phyloP scores from a whole-genome alignment of 2,888 invertebrate genomes.

The Venusia cambrica region DNA sequence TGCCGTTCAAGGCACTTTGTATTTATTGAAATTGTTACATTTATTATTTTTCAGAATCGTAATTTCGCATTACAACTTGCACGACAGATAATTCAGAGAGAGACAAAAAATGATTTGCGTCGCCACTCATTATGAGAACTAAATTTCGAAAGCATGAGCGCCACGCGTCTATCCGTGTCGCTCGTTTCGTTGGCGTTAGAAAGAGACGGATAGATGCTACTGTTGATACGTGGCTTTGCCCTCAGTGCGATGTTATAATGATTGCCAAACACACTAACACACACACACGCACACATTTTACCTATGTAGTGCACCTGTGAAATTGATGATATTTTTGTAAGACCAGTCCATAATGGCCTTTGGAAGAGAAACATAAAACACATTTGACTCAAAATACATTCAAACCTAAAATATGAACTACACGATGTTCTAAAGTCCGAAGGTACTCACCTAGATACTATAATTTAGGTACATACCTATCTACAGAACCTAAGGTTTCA shows the following conservation, averaged over 20 bases:
- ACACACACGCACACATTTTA: slow-evolving; percentile 66
- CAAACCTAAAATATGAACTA: too few species aligned
- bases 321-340: slow-evolving; percentile 35
- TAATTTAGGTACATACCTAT: too few species aligned
- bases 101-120: slow-evolving; percentile 20
- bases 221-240: slow-evolving; percentile 21
- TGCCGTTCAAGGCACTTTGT: too few species aligned
- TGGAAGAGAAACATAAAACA: slow-evolving; percentile 2
- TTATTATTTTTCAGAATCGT: too few species aligned
- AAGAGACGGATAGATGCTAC: slow-evolving; percentile 17
- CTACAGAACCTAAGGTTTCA: too few species aligned
- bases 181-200: slow-evolving; percentile 4
- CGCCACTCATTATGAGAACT: slow-evolving; percentile 25
- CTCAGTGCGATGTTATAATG: slow-evolving; percentile 35
- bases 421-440: too few species aligned
- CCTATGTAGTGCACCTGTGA: slow-evolving; percentile 64
- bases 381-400: too few species aligned
- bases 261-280: slow-evolving; percentile 52
- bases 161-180: slow-evolving; percentile 17
- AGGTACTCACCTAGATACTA: too few species aligned
- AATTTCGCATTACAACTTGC: slow-evolving; percentile 23
- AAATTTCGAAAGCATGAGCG: slow-evolving; percentile 30
- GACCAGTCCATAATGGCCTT: slow-evolving; percentile 37
- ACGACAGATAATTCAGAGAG: slow-evolving; percentile 24
- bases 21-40: too few species aligned